Conservation (phyloP, 2,797 vertebrate species). For the Anomalospiza imberbis region DNA sequence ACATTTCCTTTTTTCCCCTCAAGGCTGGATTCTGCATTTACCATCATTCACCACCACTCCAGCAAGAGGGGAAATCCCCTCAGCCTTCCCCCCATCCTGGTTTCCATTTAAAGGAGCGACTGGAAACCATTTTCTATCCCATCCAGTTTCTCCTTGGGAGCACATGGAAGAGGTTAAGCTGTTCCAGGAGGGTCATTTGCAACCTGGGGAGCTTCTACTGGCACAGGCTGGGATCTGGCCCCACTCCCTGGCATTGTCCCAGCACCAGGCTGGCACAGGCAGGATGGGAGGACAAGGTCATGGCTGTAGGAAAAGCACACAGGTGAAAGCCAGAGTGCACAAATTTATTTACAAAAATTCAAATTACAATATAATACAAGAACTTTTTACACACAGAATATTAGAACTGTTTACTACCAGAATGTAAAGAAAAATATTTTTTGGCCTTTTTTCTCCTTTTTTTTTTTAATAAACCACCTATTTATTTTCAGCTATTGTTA, state of each 20-base stretch:
- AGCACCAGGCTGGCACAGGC: neutral
- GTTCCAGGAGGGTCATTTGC: neutral
- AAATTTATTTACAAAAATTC: slow-evolving; percentile 79
- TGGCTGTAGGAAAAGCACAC: neutral
- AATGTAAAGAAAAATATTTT: slow-evolving; percentile 72
- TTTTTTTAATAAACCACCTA: slow-evolving; percentile 68
- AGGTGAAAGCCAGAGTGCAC: slow-evolving; percentile 45
- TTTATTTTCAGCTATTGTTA: slow-evolving; percentile 62
- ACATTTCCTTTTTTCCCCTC: neutral
- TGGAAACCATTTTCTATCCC: slow-evolving; percentile 48
- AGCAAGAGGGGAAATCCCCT: neutral
- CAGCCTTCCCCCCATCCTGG: neutral
- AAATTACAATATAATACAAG: slow-evolving; percentile 80
- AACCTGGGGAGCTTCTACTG: neutral
- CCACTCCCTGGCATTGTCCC: neutral
- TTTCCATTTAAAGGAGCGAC: slow-evolving; percentile 15
- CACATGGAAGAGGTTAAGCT: neutral
- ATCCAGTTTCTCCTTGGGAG: neutral
- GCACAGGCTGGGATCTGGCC: neutral
- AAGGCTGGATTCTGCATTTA: neutral
- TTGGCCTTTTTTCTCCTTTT: neutral
- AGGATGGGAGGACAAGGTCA: neutral
- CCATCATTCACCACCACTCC: neutral
- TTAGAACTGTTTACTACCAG: slow-evolving; percentile 65
- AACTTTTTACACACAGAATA: slow-evolving; percentile 76